Evolutionary conservation across 2,888 invertebrate genomes (phyloP), one percentile per base, ranked within the genome.

Genomic region (Laothoe populi): DNA sequence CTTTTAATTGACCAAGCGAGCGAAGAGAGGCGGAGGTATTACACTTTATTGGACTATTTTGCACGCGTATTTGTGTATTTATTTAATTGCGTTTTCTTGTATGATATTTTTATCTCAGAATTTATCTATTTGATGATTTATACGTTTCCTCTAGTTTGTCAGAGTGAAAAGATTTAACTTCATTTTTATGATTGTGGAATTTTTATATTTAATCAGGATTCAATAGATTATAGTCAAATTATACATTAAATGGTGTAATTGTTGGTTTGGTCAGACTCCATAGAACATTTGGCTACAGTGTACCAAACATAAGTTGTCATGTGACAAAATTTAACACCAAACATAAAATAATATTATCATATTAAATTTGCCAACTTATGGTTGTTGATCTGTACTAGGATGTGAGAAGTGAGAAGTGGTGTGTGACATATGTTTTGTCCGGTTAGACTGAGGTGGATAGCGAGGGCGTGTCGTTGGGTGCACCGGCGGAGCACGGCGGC

Each of bases 391-490:
- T 38, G 38, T 38, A 38, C 1, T 38, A 38, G 11, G 38, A 24
- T 24, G n/a, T 24, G 24, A n/a, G 24, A n/a, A 23, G 10, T n/a
- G 10, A 1, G 24, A 5, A 7, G 24, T 40, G n/a, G 13, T 13
- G n/a, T 31, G 11, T 19, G 40, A 40, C 0, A 10, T 10, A 35
- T 8, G 24, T 16, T 11, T 53, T 74, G 31, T 53, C 19, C 19
- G 19, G 1, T 4, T 66, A 93, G 92, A 88, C 83, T 77, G 93
- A 93, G 73, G 90, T 93, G 40, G 93, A 93, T 78, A 93, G 93
- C 70, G 93, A 93, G 67, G 93, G 93, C 4, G 92, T 92, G 1
- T 86, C 93, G 0, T 83, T 93, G 62, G 93, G 93, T 31, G 90
- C 93, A 13, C 86, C 90, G 1, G 93, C 92, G 21, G 93, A 93